These are phyloP conservation scores for Limnodromus scolopaceus DNA, from an alignment of 2,797 vertebrate genomes.

Conservation along the genomic window DNA sequence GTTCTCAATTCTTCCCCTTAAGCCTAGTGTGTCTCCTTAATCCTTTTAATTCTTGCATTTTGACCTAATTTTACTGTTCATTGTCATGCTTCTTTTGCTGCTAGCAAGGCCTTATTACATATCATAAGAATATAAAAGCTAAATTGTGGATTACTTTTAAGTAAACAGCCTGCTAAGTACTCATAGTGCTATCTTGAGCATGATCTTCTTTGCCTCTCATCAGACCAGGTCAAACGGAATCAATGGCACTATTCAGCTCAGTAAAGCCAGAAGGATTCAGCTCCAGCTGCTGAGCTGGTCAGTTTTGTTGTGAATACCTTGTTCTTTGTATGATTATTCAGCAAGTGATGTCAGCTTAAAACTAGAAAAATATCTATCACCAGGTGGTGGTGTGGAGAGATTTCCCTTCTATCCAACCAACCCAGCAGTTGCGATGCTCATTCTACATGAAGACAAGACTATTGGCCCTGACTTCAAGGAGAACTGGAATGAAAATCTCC, in stretches of 20 bases:
- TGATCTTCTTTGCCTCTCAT: background rate
- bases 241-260: background rate
- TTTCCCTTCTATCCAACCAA: background rate
- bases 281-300: background rate
- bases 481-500: background rate
- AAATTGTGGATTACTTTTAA: background rate
- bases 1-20: slow-evolving; percentile 33
- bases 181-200: background rate
- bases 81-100: slow-evolving; percentile 10
- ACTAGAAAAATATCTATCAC: background rate
- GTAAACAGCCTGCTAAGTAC: background rate
- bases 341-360: background rate
- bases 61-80: slow-evolving; percentile 32
- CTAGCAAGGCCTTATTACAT: background rate
- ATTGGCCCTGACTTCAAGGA: background rate
- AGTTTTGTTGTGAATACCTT: background rate
- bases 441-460: background rate
- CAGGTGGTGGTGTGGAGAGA: background rate
- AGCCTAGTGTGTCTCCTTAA: slow-evolving; percentile 46
- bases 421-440: background rate
- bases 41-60: slow-evolving; percentile 60
- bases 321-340: background rate
- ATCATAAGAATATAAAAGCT: background rate
- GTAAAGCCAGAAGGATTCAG: background rate
- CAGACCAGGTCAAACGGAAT: background rate